Conservation (phyloP, 2,113 vertebrate genomes). For the Furnarius figulus region DNA sequence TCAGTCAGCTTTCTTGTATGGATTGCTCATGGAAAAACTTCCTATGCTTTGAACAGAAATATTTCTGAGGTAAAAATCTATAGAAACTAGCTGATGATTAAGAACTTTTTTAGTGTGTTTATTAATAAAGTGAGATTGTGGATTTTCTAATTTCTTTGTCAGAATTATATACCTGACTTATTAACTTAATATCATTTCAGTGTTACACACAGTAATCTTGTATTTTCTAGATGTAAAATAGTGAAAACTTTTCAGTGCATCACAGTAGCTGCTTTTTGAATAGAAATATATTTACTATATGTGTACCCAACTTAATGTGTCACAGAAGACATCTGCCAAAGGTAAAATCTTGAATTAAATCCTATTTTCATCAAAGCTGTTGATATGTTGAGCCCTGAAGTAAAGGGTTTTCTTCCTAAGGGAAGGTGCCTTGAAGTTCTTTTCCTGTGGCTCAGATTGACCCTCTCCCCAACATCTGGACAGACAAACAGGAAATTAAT, state of each 20-base stretch:
- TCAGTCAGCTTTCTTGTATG: background rate
- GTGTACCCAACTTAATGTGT: background rate
- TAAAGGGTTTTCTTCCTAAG: background rate
- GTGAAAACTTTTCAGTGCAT: background rate
- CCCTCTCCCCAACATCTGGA: background rate
- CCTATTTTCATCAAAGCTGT: background rate
- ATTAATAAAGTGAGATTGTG: background rate
- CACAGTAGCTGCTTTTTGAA: background rate
- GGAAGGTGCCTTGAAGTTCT: background rate
- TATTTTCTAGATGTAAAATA: background rate
- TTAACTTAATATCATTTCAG: background rate
- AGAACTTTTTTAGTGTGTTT: background rate
- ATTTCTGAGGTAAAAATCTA: background rate
- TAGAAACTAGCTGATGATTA: background rate
- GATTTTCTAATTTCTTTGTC: background rate
- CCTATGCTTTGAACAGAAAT: background rate
- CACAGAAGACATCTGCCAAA: background rate
- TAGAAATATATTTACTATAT: background rate
- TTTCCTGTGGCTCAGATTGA: background rate
- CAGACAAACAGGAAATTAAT: background rate
- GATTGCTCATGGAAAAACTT: background rate
- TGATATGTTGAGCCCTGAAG: background rate
- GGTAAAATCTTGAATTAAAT: background rate
- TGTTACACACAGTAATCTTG: background rate
- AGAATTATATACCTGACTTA: background rate